These are phyloP conservation scores for Mimachlamys varia DNA, from an alignment of 2,888 invertebrate genomes.

Conservation along the genomic window DNA sequence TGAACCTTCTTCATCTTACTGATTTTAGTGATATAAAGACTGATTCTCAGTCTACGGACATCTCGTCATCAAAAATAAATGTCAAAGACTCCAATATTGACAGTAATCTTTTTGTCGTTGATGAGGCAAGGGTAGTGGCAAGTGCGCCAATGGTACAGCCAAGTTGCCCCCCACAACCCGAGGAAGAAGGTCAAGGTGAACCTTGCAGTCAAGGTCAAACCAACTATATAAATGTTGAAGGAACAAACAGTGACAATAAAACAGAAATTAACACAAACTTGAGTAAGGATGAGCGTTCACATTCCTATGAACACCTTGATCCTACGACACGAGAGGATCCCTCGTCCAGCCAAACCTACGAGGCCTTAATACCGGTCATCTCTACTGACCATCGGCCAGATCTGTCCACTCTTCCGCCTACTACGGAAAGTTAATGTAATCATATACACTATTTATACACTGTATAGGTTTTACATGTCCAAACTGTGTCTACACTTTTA, in stretches of 20 bases:
- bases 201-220: not conserved
- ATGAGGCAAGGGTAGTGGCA: not conserved
- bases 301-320: slow-evolving; percentile 62
- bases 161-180: not conserved
- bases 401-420: not conserved
- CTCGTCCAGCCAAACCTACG: slow-evolving; percentile 41
- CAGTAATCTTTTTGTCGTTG: not conserved
- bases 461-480: not conserved
- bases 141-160: not conserved
- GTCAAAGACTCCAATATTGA: slow-evolving; percentile 7
- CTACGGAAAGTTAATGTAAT: not conserved
- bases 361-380: slow-evolving; percentile 41
- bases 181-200: not conserved
- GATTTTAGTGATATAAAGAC: slow-evolving; percentile 8
- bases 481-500: not conserved
- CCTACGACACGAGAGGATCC: slow-evolving; percentile 38
- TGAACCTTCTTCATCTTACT: not conserved
- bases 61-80: not conserved
- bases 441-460: no score
- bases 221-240: not conserved
- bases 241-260: not conserved
- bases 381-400: not conserved
- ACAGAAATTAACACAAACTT: not conserved
- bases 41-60: not conserved
- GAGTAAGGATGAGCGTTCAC: slow-evolving; percentile 3